Percentiles rank a stretch among this genome's conserved stretches.
Conservation (phyloP, 2,113 vertebrate genomes). For the Oreochromis niloticus region DNA sequence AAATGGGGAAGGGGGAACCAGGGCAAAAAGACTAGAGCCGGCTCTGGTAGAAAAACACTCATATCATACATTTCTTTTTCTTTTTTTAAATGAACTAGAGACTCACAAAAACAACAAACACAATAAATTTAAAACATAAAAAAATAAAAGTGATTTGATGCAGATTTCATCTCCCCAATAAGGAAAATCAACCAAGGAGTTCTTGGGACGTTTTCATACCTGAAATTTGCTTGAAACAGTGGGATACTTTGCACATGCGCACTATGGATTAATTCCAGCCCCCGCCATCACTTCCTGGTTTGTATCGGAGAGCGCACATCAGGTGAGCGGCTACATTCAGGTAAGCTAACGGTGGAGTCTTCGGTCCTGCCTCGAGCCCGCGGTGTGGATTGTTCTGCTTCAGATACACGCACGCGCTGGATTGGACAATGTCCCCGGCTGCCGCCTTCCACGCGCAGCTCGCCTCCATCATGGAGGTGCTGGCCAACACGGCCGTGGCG, state of each 20-base stretch:
- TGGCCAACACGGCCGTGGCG: slow-evolving; percentile 62
- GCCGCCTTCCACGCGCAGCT: slow-evolving; percentile 56
- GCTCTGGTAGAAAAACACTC: not conserved
- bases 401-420: not conserved
- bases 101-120: fast-evolving
- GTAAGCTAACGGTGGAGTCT: not conserved
- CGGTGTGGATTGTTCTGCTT: not conserved
- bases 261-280: fast-evolving
- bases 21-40: not conserved
- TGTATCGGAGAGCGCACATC: not conserved
- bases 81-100: not conserved
- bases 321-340: not conserved
- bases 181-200: not conserved
- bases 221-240: not conserved
- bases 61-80: fast-evolving
- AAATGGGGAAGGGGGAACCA: fast-evolving
- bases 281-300: slow-evolving; percentile 26
- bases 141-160: not conserved
- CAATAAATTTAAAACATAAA: fast-evolving
- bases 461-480: slow-evolving; percentile 62
- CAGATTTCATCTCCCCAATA: fast-evolving
- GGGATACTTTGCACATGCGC: slow-evolving; percentile 2
- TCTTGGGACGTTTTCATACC: not conserved
- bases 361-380: fast-evolving
- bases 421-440: slow-evolving; percentile 42